phyloP scores from a whole-genome alignment of 2,888 invertebrate genomes.

The Melanchra persicariae region DNA sequence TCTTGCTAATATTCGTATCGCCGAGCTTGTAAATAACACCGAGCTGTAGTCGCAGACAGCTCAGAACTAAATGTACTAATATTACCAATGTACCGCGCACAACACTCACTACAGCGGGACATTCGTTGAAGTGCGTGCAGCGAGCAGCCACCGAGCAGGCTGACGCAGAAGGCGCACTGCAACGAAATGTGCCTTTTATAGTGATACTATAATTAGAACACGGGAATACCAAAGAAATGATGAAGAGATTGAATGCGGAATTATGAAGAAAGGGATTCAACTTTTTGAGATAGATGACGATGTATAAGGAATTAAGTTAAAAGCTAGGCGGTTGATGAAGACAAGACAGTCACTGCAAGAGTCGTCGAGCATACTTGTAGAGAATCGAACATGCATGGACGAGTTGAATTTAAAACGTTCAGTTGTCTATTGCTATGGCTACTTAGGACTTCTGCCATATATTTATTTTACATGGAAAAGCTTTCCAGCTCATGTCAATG shows the following conservation, averaged over 20 bases:
- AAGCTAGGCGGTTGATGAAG: neutral
- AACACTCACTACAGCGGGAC: neutral
- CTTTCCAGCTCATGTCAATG: neutral
- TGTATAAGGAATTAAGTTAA: neutral
- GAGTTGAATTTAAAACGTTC: neutral
- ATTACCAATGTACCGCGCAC: constrained; percentile 1
- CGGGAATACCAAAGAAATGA: too few species aligned
- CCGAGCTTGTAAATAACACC: constrained; percentile 2
- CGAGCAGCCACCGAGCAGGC: neutral
- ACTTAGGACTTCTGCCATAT: too few species aligned
- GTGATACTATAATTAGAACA: too few species aligned
- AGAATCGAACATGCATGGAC: too few species aligned
- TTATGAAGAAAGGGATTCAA: too few species aligned
- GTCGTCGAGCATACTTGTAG: neutral
- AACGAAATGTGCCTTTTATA: neutral
- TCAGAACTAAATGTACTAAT: constrained; percentile 15
- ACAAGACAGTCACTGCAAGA: neutral
- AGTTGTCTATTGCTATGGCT: neutral
- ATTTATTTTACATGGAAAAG: too few species aligned
- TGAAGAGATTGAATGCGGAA: too few species aligned
- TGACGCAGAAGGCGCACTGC: constrained; percentile 17
- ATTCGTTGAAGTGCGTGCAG: neutral
- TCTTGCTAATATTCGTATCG: neutral
- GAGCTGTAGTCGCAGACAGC: neutral
- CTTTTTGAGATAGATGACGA: too few species aligned